Evolutionary conservation across 2,113 vertebrate genomes (phyloP).

Genomic region (Suncus etruscus): DNA sequence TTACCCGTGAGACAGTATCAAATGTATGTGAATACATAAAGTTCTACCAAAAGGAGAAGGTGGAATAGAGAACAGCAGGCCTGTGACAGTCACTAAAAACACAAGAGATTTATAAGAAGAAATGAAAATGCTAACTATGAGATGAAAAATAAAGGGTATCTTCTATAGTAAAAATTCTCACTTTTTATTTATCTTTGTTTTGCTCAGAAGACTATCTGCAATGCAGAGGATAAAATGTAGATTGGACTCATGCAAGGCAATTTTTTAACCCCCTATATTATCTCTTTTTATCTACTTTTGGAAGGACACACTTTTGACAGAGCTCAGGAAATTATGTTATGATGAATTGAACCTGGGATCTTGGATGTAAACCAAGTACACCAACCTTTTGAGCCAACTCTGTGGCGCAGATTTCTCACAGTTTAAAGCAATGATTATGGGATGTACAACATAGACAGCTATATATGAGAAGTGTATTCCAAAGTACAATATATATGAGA

Average conservation of each 20-base stretch:
- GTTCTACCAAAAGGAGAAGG: background rate
- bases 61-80: background rate
- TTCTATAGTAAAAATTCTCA: conserved; percentile 9
- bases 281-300: no score
- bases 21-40: background rate
- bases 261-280: no score
- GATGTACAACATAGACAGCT: background rate
- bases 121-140: background rate
- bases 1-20: background rate
- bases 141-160: background rate
- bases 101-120: background rate
- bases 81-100: background rate
- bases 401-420: background rate
- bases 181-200: background rate
- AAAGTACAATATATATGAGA: background rate
- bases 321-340: no score
- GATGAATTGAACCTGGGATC: no score
- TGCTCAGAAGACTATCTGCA: no score
- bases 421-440: background rate
- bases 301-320: no score
- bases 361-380: no score
- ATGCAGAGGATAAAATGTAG: no score
- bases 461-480: background rate
- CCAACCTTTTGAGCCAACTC: no score
- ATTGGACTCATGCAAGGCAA: no score